These are phyloP conservation scores for Perccottus glenii DNA, from an alignment of 2,113 vertebrate genomes.

Conservation along the genomic window DNA sequence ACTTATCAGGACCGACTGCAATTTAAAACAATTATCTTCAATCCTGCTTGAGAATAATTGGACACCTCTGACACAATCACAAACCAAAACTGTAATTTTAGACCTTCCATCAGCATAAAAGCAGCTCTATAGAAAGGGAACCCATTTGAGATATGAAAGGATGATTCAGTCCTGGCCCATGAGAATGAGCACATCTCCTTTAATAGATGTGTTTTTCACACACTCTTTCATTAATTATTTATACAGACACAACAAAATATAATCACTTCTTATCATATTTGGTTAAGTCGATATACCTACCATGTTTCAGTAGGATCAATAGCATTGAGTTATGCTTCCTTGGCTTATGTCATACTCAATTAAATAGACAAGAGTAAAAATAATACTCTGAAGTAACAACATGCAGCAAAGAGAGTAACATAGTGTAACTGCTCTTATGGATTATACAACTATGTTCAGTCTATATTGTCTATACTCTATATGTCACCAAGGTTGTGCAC, in stretches of 20 bases:
- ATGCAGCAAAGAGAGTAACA: not conserved
- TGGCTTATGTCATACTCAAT: slow-evolving; percentile 6
- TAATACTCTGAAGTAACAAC: not conserved
- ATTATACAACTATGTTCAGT: not conserved
- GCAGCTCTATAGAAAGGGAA: not conserved
- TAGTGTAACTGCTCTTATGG: not conserved
- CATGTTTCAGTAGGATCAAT: slow-evolving; percentile 10
- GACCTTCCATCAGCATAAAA: no score
- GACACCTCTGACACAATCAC: no score
- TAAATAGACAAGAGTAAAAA: slow-evolving; percentile 6
- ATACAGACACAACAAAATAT: not conserved
- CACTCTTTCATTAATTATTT: slow-evolving; percentile 2
- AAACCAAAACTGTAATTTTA: no score
- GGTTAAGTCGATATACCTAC: slow-evolving; percentile 1
- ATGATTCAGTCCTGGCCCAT: not conserved
- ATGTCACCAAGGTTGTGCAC: not conserved
- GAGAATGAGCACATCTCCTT: no score
- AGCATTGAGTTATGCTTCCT: not conserved
- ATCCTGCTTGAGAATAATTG: no score
- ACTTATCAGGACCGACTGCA: no score
- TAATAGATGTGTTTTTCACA: slow-evolving; percentile 4
- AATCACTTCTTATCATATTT: not conserved
- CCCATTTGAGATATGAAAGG: not conserved
- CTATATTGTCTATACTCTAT: not conserved
- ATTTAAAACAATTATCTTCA: no score